These are phyloP conservation scores for Cyaniris semiargus DNA, from an alignment of 2,888 invertebrate genomes.

Conservation along the genomic window DNA sequence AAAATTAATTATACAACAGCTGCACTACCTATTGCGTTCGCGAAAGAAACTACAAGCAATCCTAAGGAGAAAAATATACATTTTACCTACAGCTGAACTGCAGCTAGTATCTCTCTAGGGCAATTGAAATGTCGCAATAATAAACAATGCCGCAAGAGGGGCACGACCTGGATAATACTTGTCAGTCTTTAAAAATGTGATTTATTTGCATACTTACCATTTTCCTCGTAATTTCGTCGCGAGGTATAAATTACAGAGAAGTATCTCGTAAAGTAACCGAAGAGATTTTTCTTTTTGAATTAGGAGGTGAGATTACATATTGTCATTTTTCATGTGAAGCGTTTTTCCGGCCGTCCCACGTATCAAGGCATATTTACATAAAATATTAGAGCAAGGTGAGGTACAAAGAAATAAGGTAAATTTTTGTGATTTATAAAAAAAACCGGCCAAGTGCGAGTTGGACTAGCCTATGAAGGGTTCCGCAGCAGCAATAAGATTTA, in stretches of 20 bases:
- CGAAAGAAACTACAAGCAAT: too few relatives aligned
- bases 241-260: neutral
- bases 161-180: conserved; percentile 5
- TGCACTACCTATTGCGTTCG: too few relatives aligned
- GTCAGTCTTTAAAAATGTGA: conserved; percentile 12
- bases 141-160: neutral
- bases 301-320: conserved; percentile 2
- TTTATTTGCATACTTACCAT: neutral
- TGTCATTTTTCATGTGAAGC: neutral
- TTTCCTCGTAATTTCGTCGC: conserved; percentile 10
- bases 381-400: neutral
- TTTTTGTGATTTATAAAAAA: too few relatives aligned
- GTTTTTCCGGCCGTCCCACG: neutral
- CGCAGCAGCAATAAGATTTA: too few relatives aligned
- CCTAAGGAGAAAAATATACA: too few relatives aligned
- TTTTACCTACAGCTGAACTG: too few relatives aligned
- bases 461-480: too few relatives aligned
- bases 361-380: neutral
- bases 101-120: neutral
- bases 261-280: conserved; percentile 20
- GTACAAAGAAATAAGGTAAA: neutral
- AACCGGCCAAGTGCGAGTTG: too few relatives aligned
- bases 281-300: conserved; percentile 19
- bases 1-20: too few relatives aligned
- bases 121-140: conserved; percentile 12